Evolutionary conservation across 2,888 invertebrate species (phyloP).

Genomic region (Ceriagrion tenellum): DNA sequence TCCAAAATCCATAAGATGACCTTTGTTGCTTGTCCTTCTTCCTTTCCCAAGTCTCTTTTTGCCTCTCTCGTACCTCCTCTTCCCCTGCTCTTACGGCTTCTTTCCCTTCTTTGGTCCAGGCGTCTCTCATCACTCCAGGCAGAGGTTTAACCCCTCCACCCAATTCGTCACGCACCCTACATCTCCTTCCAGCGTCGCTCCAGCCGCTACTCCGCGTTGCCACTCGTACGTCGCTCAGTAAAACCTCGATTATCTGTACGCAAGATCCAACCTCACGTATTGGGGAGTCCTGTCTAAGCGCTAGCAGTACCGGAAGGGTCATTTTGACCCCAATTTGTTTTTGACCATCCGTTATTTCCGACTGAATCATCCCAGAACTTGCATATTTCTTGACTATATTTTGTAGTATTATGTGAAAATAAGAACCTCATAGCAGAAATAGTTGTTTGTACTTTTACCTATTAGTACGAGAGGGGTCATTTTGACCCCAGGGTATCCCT

Average conservation of each 20-base stretch:
- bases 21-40: slow-evolving; percentile 10
- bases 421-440: too few relatives aligned
- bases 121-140: background rate
- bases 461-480: too few relatives aligned
- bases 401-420: too few relatives aligned
- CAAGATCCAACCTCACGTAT: background rate
- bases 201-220: background rate
- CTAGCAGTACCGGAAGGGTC: too few relatives aligned
- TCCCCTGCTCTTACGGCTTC: background rate
- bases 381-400: too few relatives aligned
- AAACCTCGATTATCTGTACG: background rate
- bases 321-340: too few relatives aligned
- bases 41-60: background rate
- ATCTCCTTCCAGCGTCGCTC: background rate
- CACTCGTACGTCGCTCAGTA: background rate
- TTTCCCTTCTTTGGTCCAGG: background rate
- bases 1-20: slow-evolving; percentile 52
- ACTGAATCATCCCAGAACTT: too few relatives aligned
- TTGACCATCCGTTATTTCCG: too few relatives aligned
- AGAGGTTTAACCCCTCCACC: too few relatives aligned
- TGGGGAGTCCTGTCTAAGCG: too few relatives aligned
- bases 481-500: too few relatives aligned
- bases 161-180: background rate
- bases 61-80: background rate
- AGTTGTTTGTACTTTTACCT: too few relatives aligned